Evolutionary conservation across 2,113 vertebrate genomes (phyloP).

Genomic region (Gasterosteus aculeatus): DNA sequence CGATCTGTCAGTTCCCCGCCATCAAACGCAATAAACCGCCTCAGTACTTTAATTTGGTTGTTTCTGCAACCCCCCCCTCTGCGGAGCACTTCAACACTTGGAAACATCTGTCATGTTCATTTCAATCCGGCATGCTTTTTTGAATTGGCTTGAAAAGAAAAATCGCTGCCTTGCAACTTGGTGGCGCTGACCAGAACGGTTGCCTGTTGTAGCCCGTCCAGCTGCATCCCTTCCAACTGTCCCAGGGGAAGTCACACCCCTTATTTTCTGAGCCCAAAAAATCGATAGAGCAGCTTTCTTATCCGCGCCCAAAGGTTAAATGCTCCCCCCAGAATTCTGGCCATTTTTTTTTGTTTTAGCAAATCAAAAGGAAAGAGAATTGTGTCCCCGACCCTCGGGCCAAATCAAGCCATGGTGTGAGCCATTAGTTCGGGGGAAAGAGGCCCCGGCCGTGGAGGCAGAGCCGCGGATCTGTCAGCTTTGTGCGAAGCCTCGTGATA

Average conservation of each 20-base stretch:
- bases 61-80: not conserved
- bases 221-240: slow-evolving; percentile 23
- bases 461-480: slow-evolving; percentile 54
- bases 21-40: not conserved
- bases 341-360: slow-evolving; percentile 63
- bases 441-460: slow-evolving; percentile 43
- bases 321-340: slow-evolving; percentile 56
- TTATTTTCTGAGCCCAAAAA: slow-evolving; percentile 58
- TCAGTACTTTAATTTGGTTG: not conserved
- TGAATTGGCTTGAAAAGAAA: not conserved
- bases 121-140: not conserved
- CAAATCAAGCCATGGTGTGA: slow-evolving; percentile 47
- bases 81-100: not conserved
- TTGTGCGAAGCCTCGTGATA: slow-evolving; percentile 30
- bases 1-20: slow-evolving; percentile 4
- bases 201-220: not conserved
- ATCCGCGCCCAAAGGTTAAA: slow-evolving; percentile 75
- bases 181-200: not conserved
- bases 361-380: slow-evolving; percentile 55
- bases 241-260: slow-evolving; percentile 28
- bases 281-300: slow-evolving; percentile 68
- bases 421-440: slow-evolving; percentile 57
- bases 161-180: not conserved
- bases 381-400: slow-evolving; percentile 51
- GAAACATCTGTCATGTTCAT: not conserved